These are phyloP conservation scores for Ceratina calcarata DNA, from an alignment of 1,140 invertebrate genomes.

Conservation along the genomic window DNA sequence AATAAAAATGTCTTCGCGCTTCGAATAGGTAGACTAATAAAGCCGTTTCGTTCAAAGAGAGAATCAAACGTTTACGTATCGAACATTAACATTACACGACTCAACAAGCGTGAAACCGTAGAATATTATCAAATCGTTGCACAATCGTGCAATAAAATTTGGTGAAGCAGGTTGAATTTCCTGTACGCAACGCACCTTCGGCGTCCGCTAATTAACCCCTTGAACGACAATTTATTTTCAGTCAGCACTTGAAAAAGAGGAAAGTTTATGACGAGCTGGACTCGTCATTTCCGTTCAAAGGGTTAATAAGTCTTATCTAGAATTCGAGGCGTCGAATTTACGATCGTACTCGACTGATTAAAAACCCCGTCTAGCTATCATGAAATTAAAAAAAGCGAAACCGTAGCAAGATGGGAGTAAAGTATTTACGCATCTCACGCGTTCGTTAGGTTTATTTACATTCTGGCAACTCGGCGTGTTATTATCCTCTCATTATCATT, in stretches of 20 bases:
- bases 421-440: background rate
- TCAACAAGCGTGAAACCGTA: background rate
- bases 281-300: too few species aligned
- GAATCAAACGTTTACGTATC: constrained; percentile 1
- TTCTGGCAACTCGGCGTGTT: constrained; percentile 36
- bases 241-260: too few species aligned
- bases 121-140: constrained; percentile 7
- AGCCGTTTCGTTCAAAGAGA: constrained; percentile 3
- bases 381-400: constrained; percentile 32
- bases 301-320: constrained; percentile 12
- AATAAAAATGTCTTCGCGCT: background rate
- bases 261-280: too few species aligned
- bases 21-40: background rate
- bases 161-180: background rate
- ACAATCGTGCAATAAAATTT: background rate
- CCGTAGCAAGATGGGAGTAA: background rate
- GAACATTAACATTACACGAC: background rate
- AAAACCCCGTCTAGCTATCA: constrained; percentile 1
- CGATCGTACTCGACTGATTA: background rate
- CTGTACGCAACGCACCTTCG: background rate
- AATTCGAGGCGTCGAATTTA: constrained; percentile 20
- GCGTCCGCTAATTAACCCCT: constrained; percentile 16
- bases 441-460: background rate
- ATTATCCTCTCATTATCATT: constrained; percentile 65
- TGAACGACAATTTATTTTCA: too few species aligned